A percentile compares a stretch with the other conserved stretches of the same genome.
These are phyloP conservation scores for Alethe castanea DNA, from an alignment of 2,113 vertebrate species.

Conservation along the genomic window DNA sequence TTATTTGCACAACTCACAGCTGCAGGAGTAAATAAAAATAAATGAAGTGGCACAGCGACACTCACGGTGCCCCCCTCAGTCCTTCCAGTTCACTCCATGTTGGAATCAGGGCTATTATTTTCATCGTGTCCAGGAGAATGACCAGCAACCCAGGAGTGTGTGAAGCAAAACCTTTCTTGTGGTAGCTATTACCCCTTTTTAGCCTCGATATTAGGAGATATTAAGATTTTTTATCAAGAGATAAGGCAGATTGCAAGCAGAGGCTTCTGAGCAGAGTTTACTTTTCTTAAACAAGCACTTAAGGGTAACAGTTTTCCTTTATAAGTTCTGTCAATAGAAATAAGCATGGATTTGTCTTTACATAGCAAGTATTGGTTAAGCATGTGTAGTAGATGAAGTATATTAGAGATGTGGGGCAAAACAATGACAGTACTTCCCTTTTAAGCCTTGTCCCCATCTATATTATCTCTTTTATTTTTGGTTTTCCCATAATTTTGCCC, in stretches of 20 bases:
- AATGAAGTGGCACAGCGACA: rapidly evolving
- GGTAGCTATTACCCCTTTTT: neutral
- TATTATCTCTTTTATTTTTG: neutral
- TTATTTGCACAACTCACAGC: neutral
- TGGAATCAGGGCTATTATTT: neutral
- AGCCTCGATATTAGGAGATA: neutral
- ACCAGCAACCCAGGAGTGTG: neutral
- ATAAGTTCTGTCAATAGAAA: neutral
- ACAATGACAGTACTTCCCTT: neutral
- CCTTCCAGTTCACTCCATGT: neutral
- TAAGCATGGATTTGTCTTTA: neutral
- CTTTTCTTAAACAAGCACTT: neutral
- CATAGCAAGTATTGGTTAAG: neutral
- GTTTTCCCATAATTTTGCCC: neutral
- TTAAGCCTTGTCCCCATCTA: neutral
- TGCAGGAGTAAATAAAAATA: neutral
- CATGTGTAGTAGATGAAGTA: neutral
- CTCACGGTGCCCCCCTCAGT: neutral
- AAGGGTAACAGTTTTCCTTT: neutral
- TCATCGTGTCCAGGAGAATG: neutral
- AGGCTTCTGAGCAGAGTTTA: neutral
- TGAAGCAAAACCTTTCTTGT: neutral
- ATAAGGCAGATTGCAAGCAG: neutral
- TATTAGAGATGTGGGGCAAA: rapidly evolving
- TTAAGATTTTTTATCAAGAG: neutral